Evolutionary conservation across 2,888 invertebrate genomes (phyloP), one percentile per base, ranked within the genome.

Genomic region (Micropterix aruncella): DNA sequence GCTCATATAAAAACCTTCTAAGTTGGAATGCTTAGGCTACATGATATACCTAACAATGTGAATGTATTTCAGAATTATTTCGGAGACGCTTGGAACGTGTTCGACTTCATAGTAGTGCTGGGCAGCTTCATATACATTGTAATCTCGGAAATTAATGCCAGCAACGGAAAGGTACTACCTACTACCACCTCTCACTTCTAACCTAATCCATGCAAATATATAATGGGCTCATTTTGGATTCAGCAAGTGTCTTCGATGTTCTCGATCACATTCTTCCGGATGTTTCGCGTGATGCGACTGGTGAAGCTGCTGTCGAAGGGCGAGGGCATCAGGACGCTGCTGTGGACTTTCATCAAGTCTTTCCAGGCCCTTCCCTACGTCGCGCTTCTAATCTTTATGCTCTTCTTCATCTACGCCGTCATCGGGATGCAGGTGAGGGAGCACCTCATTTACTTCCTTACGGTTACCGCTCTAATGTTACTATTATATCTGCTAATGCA

Each of bases 331-430:
- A 75, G 97, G 46, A 99, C 99, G 0, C 71, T 99, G 41, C 74
- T 99, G 4, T 99, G 99, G 99, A 99, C 99, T 2, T 99, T 99
- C 64, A 92, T 99, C 57, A 99, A 99, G 70, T 96, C 96, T 3
- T 99, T 99, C 70, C 89, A 99, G 75, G 99, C 99, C 4, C 73
- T 99, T 60, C 99, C 99, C 2, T 99, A 99, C 62, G 99, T 99
- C 50, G 97, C 96, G 0, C 74, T 97, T 50, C 76, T 99, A 44
- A 99, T 99, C 57, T 94, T 97, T 12, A 83, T 99, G 75, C 75
- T 99, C 50, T 99, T 99, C 73, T 99, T 99, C 70, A 97, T 99
- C 59, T 99, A 99, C 63, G 99, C 99, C 54, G 97, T 99, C 3
- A 96, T 99, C 58, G 99, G 99, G 51, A 99, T 99, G 99, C 96